Evolutionary conservation across 2,113 vertebrate species (phyloP).

Genomic region (Formicarius rufipectus): DNA sequence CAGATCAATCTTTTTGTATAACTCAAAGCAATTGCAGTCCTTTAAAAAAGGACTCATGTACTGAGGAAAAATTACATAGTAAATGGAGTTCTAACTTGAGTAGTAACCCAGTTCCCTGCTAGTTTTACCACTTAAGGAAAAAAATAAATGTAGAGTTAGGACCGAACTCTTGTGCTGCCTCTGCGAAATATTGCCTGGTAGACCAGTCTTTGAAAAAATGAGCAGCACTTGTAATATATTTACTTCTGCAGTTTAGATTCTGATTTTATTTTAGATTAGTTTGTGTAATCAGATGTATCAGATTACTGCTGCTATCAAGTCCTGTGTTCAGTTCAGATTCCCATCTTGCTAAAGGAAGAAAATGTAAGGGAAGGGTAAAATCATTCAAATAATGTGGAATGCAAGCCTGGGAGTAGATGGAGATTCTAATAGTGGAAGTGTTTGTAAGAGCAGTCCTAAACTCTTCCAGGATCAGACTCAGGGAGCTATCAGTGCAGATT

Average conservation of each 20-base stretch:
- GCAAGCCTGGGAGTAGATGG: not conserved
- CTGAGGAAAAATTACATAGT: conserved; percentile 48
- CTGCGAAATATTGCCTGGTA: not conserved
- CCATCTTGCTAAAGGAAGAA: not conserved
- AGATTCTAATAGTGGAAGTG: not conserved
- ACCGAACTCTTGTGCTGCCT: not conserved
- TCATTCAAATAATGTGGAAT: not conserved
- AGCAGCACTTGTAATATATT: not conserved
- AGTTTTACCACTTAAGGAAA: not conserved
- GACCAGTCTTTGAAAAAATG: not conserved
- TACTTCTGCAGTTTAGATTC: not conserved
- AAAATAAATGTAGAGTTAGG: not conserved
- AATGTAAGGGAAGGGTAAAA: not conserved
- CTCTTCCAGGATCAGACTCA: not conserved
- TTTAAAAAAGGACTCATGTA: not conserved
- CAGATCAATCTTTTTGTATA: conserved; percentile 47
- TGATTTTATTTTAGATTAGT: conserved; percentile 9
- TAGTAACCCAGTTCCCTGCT: not conserved
- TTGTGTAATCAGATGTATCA: not conserved
- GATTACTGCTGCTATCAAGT: not conserved
- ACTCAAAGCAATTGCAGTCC: conserved; percentile 22
- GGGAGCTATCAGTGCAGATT: not conserved
- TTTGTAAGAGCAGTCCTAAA: not conserved
- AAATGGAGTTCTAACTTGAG: conserved; percentile 25
- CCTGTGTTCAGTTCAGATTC: not conserved